Percentiles rank a stretch among this genome's conserved stretches.
Conservation (phyloP, 2,888 invertebrate species). For the Kryphioiulus occultus region DNA sequence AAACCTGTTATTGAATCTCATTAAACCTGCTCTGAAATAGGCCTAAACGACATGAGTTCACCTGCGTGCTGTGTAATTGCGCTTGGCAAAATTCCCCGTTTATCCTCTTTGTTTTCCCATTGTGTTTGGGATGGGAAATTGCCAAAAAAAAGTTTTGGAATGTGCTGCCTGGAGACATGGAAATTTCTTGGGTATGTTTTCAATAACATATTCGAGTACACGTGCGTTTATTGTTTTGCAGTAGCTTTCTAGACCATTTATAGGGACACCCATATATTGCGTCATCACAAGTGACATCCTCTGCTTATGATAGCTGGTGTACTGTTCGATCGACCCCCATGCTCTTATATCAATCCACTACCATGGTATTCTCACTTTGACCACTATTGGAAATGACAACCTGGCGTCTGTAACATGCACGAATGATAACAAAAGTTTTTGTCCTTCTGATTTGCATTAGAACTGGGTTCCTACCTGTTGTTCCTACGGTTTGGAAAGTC, state of each 20-base stretch:
- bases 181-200: neutral
- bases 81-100: neutral
- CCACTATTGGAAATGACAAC: too few relatives aligned
- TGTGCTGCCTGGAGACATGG: neutral
- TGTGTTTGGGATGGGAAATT: neutral
- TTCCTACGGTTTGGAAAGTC: too few relatives aligned
- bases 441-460: too few relatives aligned
- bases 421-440: too few relatives aligned
- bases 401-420: too few relatives aligned
- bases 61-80: neutral
- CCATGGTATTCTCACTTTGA: too few relatives aligned
- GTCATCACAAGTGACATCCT: too few relatives aligned
- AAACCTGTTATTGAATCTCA: conserved; percentile 8
- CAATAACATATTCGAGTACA: neutral
- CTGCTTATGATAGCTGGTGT: too few relatives aligned
- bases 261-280: too few relatives aligned
- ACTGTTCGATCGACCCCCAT: too few relatives aligned
- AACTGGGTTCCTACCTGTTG: too few relatives aligned
- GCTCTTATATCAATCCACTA: too few relatives aligned
- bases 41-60: neutral
- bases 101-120: neutral
- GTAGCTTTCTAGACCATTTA: neutral
- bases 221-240: neutral
- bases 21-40: neutral
- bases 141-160: neutral